Base-by-base conservation (phyloP, 2,113 vertebrate genomes). In the Pungitius pungitius region DNA sequence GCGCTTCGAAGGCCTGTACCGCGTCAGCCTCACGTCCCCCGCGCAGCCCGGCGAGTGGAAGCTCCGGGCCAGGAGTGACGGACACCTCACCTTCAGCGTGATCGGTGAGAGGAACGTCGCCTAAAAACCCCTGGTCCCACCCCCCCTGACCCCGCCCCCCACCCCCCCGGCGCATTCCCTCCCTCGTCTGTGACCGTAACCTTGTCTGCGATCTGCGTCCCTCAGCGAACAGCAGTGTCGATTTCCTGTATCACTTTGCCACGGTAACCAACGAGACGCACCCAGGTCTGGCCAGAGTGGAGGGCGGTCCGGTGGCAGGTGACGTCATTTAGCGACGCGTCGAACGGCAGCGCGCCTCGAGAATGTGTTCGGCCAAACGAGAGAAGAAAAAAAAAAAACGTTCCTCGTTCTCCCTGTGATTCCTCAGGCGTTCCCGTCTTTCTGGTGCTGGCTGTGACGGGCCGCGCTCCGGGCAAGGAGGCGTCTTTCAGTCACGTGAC, bases 231-330 rank as follows among this genome's bases (percentile, higher is more conserved):
- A 95, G 94, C 76, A 84, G 81, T 47, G 77, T 96, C 39, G 94
- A 96, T 82, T 96, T 96, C 87, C 88, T 97, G 57, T 95, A 96
- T 85, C 90, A 95, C 75, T 96, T 97, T 88, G 96, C 95, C 61
- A 90, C 88, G 22, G 89, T 92, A 9, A 45, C 90, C 47, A 94
- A 94, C 37, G 91, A 94, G 45, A 95, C 94, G 13, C 95, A 96
- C 72, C 95, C 96, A 27, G 96, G 96, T 42, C 91, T 96, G 64
- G 91, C 92, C 33, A 93, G 91, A 65, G 62, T 95, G 80, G 92
- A 94, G 26, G 93, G 93, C 39, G 94, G 92, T 71, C 96, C 96
- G 22, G 67, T 96, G 2, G 92, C 95, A 92, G 95, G 95, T 96
- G 59, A 8, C 22, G 27, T 27, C n/a, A 35, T 52, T 40, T 24